phyloP scores from a whole-genome alignment of 1,140 invertebrate species.

The Heliconius eleuchia region DNA sequence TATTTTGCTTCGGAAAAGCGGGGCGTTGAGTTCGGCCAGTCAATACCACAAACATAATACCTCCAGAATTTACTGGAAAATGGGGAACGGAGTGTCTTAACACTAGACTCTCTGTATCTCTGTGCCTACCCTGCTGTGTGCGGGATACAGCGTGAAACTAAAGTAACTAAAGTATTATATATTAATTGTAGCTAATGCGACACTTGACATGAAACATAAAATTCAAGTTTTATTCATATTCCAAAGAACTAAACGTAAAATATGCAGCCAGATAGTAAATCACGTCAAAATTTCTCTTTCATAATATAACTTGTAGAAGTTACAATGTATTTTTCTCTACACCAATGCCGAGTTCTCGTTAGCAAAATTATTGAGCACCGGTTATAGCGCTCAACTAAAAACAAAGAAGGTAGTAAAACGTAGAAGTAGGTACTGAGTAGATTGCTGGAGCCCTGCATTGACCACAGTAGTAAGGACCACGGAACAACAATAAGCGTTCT shows the following conservation, averaged over 20 bases:
- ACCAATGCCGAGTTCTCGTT: conserved; percentile 45
- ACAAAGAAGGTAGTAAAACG: conserved; percentile 70
- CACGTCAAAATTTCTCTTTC: conserved; percentile 39
- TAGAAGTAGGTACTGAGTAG: conserved; percentile 48
- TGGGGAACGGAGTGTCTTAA: no score
- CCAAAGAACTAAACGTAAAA: background rate
- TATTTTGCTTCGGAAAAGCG: no score
- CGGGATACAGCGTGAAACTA: no score
- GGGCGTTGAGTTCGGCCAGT: no score
- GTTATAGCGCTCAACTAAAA: conserved; percentile 59
- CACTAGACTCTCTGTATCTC: no score
- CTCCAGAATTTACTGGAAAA: no score
- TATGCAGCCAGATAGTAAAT: conserved; percentile 28
- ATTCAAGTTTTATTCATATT: background rate
- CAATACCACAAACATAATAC: no score
- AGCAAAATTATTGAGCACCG: conserved; percentile 67
- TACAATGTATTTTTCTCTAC: conserved; percentile 35
- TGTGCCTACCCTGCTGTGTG: no score
- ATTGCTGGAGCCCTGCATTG: conserved; percentile 46
- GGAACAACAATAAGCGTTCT: background rate
- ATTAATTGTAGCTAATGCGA: background rate
- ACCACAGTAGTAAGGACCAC: conserved; percentile 8
- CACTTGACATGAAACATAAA: background rate
- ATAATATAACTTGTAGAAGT: conserved; percentile 36
- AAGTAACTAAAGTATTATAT: background rate